phyloP scores from a whole-genome alignment of 2,888 invertebrate species.

The Pyrrhia umbra region DNA sequence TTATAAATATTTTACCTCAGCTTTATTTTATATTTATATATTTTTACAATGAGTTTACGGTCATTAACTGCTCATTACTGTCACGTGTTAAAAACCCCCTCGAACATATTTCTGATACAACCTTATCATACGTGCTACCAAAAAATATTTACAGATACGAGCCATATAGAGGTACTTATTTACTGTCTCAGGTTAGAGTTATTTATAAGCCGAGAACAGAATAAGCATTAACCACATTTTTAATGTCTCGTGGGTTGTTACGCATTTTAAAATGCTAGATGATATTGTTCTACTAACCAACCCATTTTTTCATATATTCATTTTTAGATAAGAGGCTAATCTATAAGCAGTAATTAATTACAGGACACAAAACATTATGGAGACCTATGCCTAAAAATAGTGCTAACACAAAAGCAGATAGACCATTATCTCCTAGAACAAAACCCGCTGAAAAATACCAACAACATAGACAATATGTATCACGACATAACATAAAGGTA shows the following conservation, averaged over 20 bases:
- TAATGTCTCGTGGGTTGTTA: too few species aligned
- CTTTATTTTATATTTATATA: slow-evolving; percentile 27
- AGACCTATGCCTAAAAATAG: slow-evolving; percentile 5
- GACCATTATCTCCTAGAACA: background rate
- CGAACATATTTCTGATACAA: slow-evolving; percentile 37
- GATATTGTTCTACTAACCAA: too few species aligned
- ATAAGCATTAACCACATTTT: too few species aligned
- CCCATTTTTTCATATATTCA: too few species aligned
- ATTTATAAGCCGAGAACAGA: too few species aligned
- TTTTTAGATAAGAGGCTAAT: too few species aligned
- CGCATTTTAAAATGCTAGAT: too few species aligned
- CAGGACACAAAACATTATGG: slow-evolving; percentile 46
- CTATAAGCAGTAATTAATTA: background rate
- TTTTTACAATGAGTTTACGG: slow-evolving; percentile 17
- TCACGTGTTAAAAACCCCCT: slow-evolving; percentile 67
- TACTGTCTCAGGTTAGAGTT: background rate
- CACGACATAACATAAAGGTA: background rate
- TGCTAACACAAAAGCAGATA: background rate
- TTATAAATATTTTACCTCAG: slow-evolving; percentile 11
- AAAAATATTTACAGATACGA: slow-evolving; percentile 59
- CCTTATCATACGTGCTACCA: background rate
- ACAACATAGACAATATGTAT: background rate
- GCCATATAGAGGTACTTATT: slow-evolving; percentile 38
- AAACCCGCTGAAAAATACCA: background rate
- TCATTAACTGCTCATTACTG: slow-evolving; percentile 52